Conservation (phyloP, 2,888 invertebrate genomes). For the Panzeria rudis region DNA sequence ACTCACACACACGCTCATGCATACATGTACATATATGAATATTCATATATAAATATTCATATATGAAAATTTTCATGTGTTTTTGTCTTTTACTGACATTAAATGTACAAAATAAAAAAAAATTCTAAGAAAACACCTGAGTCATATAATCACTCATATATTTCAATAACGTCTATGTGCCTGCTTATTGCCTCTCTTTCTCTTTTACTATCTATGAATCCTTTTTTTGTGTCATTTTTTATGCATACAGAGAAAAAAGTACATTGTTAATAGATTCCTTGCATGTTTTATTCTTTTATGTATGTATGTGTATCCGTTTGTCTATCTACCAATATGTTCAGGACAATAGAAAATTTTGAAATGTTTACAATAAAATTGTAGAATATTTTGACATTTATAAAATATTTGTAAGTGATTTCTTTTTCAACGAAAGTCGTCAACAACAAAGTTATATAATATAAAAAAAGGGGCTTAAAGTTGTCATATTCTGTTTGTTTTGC, state of each 20-base stretch:
- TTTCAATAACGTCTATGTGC: constrained; percentile 23
- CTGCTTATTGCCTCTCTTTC: background rate
- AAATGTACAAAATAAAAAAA: constrained; percentile 32
- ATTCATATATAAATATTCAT: constrained; percentile 35
- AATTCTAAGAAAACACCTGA: constrained; percentile 68
- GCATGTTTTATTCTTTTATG: background rate
- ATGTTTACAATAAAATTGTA: constrained; percentile 57
- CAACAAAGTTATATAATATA: constrained; percentile 28
- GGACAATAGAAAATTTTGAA: constrained; percentile 54
- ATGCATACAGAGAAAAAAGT: background rate
- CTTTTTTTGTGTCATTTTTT: constrained; percentile 36
- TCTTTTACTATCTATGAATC: background rate
- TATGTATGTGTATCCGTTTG: constrained; percentile 1
- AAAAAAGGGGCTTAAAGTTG: background rate
- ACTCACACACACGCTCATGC: constrained; percentile 1
- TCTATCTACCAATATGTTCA: background rate
- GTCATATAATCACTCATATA: constrained; percentile 66
- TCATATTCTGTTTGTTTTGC: background rate
- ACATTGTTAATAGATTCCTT: background rate
- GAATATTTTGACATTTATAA: constrained; percentile 53
- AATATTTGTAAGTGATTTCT: constrained; percentile 22
- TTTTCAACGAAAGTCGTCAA: constrained; percentile 29
- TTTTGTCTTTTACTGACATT: constrained; percentile 11
- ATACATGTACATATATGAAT: constrained; percentile 26
- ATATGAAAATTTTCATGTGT: constrained; percentile 6